A percentile compares a stretch with the other conserved stretches of the same genome.
Evolutionary conservation across 2,113 vertebrate genomes (phyloP).

Genomic region (Corythornis madagascariensis): DNA sequence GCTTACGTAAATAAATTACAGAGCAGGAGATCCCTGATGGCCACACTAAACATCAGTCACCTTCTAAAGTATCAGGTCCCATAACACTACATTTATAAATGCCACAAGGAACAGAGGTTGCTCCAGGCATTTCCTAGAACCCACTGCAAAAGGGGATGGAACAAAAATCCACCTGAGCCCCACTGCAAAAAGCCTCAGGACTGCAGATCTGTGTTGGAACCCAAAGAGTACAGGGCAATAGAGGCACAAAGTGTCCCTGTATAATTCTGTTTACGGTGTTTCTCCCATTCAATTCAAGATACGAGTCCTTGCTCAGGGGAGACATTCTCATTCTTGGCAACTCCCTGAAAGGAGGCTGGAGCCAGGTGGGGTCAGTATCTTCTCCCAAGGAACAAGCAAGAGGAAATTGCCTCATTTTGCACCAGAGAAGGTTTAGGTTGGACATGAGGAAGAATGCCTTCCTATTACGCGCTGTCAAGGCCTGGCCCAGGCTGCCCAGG

Average conservation of each 20-base stretch:
- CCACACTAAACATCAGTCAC: fast-evolving
- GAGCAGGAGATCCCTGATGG: not conserved
- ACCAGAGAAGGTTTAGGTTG: too few species aligned
- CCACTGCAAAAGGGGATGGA: not conserved
- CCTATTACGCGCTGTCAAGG: too few species aligned
- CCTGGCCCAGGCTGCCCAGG: too few species aligned
- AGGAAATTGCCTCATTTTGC: too few species aligned
- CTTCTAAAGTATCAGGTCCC: not conserved
- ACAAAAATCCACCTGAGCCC: not conserved
- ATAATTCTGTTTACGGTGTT: fast-evolving
- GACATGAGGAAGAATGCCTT: too few species aligned
- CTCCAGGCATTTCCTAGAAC: not conserved
- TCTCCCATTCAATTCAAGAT: not conserved
- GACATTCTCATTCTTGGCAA: too few species aligned
- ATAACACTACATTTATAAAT: fast-evolving
- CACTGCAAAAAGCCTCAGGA: not conserved
- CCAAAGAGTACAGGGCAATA: not conserved
- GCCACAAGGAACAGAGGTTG: not conserved
- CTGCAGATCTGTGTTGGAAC: not conserved
- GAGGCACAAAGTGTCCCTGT: fast-evolving
- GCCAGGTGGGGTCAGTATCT: too few species aligned
- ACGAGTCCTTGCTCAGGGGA: too few species aligned
- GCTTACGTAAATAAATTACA: not conserved
- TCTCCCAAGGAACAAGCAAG: too few species aligned
- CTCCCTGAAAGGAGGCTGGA: too few species aligned